Percentiles rank a stretch among this genome's conserved stretches.
Evolutionary conservation across 2,113 vertebrate species (phyloP).

Genomic region (Gadus chalcogrammus): DNA sequence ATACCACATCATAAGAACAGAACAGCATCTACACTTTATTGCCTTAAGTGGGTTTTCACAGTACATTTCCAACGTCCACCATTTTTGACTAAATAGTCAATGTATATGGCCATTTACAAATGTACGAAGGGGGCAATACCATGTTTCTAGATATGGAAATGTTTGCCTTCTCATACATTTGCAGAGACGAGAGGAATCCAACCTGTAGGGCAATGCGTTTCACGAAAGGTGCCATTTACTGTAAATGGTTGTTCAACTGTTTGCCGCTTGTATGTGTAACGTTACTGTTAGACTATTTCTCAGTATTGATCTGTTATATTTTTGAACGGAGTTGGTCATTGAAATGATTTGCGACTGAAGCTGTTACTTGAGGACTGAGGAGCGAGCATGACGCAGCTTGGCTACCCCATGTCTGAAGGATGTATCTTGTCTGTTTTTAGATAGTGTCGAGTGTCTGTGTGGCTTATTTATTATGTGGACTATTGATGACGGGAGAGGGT

Average conservation of each 20-base stretch:
- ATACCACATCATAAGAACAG: conserved; percentile 28
- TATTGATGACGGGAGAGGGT: conserved; percentile 8
- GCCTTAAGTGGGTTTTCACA: conserved; percentile 52
- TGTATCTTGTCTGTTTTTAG: conserved; percentile 25
- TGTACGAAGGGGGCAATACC: no score
- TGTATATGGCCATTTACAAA: conserved; percentile 43
- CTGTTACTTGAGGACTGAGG: conserved; percentile 18
- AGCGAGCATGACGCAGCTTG: conserved; percentile 24
- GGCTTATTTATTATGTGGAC: conserved; percentile 68
- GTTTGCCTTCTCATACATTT: conserved; percentile 5
- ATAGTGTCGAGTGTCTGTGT: conserved; percentile 31
- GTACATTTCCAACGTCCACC: conserved; percentile 9
- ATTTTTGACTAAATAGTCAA: conserved; percentile 18
- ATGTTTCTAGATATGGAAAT: no score
- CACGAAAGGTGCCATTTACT: conserved; percentile 19
- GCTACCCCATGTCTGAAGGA: conserved; percentile 36
- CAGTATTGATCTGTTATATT: conserved; percentile 13
- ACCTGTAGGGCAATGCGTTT: conserved; percentile 24
- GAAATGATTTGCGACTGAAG: conserved; percentile 30
- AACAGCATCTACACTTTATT: conserved; percentile 36
- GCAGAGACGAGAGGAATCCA: conserved; percentile 14
- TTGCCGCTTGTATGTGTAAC: conserved; percentile 10
- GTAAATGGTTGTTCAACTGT: conserved; percentile 14
- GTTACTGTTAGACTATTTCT: conserved; percentile 5
- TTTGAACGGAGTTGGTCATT: conserved; percentile 24